phyloP scores from a whole-genome alignment of 2,113 vertebrate species.

The Elephantulus edwardii region DNA sequence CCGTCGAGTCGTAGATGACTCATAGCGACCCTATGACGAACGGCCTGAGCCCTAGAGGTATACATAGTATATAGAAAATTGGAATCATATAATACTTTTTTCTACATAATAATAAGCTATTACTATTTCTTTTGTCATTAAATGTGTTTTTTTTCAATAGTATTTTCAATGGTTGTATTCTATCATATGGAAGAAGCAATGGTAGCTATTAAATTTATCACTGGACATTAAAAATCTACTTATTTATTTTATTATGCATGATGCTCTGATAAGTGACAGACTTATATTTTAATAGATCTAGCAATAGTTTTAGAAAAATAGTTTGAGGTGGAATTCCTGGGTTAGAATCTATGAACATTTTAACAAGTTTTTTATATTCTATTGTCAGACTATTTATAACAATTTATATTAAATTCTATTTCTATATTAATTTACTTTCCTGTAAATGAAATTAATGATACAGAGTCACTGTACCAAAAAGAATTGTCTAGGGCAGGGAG shows the following conservation, averaged over 20 bases:
- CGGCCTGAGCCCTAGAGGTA: neutral
- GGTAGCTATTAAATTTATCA: neutral
- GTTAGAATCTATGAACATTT: neutral
- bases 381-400: neutral
- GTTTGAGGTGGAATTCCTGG: neutral
- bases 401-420: neutral
- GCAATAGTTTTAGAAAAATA: neutral
- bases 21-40: too few species aligned
- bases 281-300: neutral
- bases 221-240: neutral
- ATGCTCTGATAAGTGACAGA: neutral
- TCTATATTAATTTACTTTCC: neutral
- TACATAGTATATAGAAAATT: neutral
- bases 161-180: conserved; percentile 1
- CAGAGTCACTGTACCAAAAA: too few species aligned
- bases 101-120: neutral
- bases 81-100: neutral
- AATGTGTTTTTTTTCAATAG: neutral
- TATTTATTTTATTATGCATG: neutral
- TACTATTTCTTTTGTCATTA: neutral
- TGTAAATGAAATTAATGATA: too few species aligned
- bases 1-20: neutral
- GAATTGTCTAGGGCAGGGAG: too few species aligned
- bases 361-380: neutral
- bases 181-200: neutral